Evolutionary conservation across 2,888 invertebrate genomes (phyloP).

Genomic region (Spicauda simplicius): DNA sequence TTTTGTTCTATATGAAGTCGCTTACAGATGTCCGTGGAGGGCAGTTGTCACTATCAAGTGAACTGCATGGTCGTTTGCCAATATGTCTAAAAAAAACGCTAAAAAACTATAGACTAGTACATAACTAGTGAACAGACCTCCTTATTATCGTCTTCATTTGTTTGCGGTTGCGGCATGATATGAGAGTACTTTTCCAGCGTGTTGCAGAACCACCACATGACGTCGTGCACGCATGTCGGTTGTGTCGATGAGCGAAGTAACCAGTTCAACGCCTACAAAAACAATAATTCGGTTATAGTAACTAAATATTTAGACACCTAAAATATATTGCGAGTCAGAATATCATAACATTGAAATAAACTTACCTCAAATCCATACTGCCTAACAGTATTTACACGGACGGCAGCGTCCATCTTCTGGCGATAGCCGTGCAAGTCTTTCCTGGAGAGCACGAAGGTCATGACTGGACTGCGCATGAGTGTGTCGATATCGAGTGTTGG

Average conservation of each 20-base stretch:
- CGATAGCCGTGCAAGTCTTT: slow-evolving; percentile 94
- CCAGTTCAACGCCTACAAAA: slow-evolving; percentile 94
- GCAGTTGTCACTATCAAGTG: no score
- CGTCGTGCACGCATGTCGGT: slow-evolving; percentile 95
- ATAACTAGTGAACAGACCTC: slow-evolving; percentile 54
- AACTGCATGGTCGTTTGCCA: no score
- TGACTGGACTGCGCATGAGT: slow-evolving; percentile 92
- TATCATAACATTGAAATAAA: neutral
- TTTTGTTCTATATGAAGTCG: no score
- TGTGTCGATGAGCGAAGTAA: slow-evolving; percentile 95
- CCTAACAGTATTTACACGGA: slow-evolving; percentile 91
- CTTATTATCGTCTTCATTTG: slow-evolving; percentile 60
- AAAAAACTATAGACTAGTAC: no score
- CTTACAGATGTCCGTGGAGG: no score
- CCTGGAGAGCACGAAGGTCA: slow-evolving; percentile 93
- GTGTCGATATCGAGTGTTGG: slow-evolving; percentile 78
- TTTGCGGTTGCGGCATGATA: slow-evolving; percentile 57
- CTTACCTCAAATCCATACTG: slow-evolving; percentile 94
- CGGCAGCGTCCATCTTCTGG: slow-evolving; percentile 94
- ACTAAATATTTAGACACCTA: no score
- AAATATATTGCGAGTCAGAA: no score
- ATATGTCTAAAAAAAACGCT: neutral
- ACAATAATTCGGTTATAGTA: no score
- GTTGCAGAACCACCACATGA: slow-evolving; percentile 98
- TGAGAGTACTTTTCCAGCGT: slow-evolving; percentile 87